Percentiles rank a stretch among this genome's conserved stretches.
These are phyloP conservation scores for Plectropomus leopardus DNA, from an alignment of 2,113 vertebrate species.

Conservation along the genomic window DNA sequence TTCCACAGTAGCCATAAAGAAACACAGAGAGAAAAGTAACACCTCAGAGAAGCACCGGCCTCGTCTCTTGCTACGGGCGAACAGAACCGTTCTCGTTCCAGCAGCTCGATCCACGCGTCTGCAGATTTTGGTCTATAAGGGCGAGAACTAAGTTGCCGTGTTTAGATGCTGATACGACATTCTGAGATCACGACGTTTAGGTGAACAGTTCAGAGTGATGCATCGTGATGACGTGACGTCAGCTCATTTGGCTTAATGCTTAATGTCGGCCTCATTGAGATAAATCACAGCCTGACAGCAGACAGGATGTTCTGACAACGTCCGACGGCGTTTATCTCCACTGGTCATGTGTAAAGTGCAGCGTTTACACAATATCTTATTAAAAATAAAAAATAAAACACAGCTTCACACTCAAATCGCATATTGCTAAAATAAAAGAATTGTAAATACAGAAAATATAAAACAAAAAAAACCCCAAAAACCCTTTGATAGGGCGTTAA, in stretches of 20 bases:
- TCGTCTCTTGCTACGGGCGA: conserved; percentile 64
- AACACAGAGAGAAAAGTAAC: conserved; percentile 62
- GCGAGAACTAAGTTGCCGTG: conserved; percentile 23
- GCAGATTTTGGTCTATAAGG: conserved; percentile 49
- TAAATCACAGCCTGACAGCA: conserved; percentile 25
- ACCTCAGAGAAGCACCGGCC: conserved; percentile 74
- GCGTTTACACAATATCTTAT: conserved; percentile 68
- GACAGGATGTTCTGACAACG: conserved; percentile 6
- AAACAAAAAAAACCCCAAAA: too few relatives aligned
- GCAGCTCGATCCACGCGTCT: conserved; percentile 38
- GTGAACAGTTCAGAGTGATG: conserved; percentile 40
- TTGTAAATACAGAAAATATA: conserved; percentile 50
- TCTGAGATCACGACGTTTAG: conserved; percentile 34
- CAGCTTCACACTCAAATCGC: conserved; percentile 63
- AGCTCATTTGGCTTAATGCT: conserved; percentile 67
- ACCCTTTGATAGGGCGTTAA: conserved; percentile 30
- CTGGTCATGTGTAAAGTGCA: conserved; percentile 78
- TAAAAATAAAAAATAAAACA: conserved; percentile 52
- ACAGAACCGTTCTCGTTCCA: conserved; percentile 48
- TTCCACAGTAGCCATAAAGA: conserved; percentile 79
- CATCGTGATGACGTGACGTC: conserved; percentile 6
- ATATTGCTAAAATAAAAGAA: conserved; percentile 64
- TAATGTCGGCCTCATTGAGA: conserved; percentile 33
- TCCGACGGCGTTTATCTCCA: conserved; percentile 43
- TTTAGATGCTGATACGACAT: conserved; percentile 29